Evolutionary conservation across 2,113 vertebrate genomes (phyloP), one percentile per base, ranked within the genome.

Genomic region (Zeus faber): DNA sequence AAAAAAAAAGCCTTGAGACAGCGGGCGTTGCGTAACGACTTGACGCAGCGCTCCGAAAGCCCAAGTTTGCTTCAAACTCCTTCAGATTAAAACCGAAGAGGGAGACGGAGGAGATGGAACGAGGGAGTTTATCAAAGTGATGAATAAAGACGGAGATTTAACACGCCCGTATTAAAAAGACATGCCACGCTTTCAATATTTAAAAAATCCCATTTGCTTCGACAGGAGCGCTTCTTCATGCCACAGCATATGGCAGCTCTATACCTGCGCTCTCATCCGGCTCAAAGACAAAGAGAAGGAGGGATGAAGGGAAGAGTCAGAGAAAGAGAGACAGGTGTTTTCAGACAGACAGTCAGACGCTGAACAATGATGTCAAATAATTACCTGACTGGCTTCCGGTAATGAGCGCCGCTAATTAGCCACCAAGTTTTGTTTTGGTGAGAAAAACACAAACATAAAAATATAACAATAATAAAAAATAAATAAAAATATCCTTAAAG

Each of bases 301-400:
- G 39, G 47, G 51, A 25, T n/a, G 40, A 39, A 59, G 43, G 51
- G 22, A 9, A 31, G 24, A 22, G 8, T 26, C 25, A 50, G 67
- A 66, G 44, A 70, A 73, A 49, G 67, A 69, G 58, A 71, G 72
- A 72, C 56, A 71, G 70, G 70, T 58, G 67, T 71, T 84, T 85
- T 85, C 82, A 87, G 88, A 82, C 85, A 87, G 83, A 87, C 82
- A 73, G 72, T 77, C 62, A 81, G 82, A 84, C 82, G 83, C 80
- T 93, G 95, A 96, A 91, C 91, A 96, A 97, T 95, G 96, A 97
- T 95, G 92, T 95, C 93, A 94, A 98, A 97, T 95, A 97, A 88
- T 88, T 85, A 89, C 88, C 85, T 93, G 93, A 93, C 95, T 96
- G 92, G 93, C 94, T 96, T 95, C 91, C 92, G 92, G 89, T 95